Percentiles rank a stretch among this genome's conserved stretches.
phyloP scores from a whole-genome alignment of 1,140 invertebrate species.

The Bombus impatiens region DNA sequence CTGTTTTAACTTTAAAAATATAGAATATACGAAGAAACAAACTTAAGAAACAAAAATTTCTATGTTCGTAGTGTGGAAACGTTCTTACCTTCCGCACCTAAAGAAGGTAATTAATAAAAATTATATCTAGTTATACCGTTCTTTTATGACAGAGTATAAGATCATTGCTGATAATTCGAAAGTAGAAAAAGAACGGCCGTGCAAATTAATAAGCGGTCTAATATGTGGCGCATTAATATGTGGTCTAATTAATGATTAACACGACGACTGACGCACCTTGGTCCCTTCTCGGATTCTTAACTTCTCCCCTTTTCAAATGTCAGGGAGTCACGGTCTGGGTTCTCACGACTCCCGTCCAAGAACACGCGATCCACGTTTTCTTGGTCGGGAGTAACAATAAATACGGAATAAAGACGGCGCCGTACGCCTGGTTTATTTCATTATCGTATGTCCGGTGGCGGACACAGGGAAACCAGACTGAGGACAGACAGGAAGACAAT shows the following conservation, averaged over 20 bases:
- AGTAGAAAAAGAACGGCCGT: not conserved
- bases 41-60: too few relatives aligned
- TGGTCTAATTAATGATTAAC: conserved; percentile 39
- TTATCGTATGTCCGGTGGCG: conserved; percentile 22
- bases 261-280: not conserved
- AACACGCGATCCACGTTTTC: conserved; percentile 22
- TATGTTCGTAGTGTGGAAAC: too few relatives aligned
- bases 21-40: too few relatives aligned
- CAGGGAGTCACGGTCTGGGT: not conserved
- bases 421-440: not conserved
- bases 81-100: too few relatives aligned
- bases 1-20: too few relatives aligned
- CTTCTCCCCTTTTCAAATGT: conserved; percentile 4
- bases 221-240: too few relatives aligned
- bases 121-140: too few relatives aligned
- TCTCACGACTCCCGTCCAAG: conserved; percentile 20
- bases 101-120: too few relatives aligned
- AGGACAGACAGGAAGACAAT: conserved; percentile 38
- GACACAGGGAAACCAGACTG: conserved; percentile 11
- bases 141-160: not conserved
- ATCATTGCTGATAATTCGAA: not conserved
- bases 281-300: conserved; percentile 7
- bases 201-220: conserved; percentile 28
- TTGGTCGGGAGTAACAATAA: not conserved
- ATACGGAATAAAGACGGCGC: not conserved